A percentile compares a stretch with the other conserved stretches of the same genome.
Conservation (phyloP, 2,888 invertebrate genomes). For the Pristionchus japonicus region DNA sequence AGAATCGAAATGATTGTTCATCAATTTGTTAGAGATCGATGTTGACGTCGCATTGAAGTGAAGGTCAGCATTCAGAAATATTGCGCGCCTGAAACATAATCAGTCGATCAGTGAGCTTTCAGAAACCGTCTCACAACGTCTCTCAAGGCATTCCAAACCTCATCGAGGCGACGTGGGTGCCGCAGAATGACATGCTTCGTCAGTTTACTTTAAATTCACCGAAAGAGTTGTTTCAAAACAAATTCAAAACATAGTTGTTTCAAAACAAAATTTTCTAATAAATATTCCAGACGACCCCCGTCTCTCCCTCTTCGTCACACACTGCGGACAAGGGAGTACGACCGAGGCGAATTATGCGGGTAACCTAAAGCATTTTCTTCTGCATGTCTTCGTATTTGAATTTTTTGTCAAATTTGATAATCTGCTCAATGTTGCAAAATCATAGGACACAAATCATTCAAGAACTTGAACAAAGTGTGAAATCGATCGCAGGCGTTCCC, state of each 20-base stretch:
- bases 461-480: background rate
- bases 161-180: constrained; percentile 9
- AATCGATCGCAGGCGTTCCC: constrained; percentile 72
- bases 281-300: constrained; percentile 24
- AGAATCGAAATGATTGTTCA: no score
- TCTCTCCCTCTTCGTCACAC: constrained; percentile 32
- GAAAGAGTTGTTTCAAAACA: no score
- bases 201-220: background rate
- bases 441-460: background rate
- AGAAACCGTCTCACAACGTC: constrained; percentile 8
- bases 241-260: constrained; percentile 49
- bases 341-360: constrained; percentile 40
- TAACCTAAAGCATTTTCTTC: no score
- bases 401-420: no score
- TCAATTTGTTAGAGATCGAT: no score
- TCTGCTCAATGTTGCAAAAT: no score
- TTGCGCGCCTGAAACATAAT: no score
- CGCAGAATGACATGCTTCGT: constrained; percentile 19
- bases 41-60: no score
- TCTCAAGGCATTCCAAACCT: background rate
- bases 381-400: no score
- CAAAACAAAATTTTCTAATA: background rate
- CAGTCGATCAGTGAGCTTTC: background rate
- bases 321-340: constrained; percentile 24
- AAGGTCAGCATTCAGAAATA: no score